phyloP scores from a whole-genome alignment of 2,113 vertebrate species.

The Aythya baeri region DNA sequence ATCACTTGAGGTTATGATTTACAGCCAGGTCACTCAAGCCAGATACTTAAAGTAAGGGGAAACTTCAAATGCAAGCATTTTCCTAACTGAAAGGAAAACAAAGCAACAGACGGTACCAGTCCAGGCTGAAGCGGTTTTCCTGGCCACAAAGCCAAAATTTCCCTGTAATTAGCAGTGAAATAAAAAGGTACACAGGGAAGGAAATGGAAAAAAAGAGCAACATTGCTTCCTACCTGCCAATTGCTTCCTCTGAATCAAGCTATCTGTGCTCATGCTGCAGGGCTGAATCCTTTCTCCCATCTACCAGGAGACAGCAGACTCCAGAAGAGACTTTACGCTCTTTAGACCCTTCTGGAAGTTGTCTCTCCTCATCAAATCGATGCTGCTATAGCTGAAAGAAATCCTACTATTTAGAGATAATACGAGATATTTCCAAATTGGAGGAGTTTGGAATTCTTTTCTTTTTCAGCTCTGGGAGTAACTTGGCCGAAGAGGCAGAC shows the following conservation, averaged over 20 bases:
- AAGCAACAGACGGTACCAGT: neutral
- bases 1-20: neutral
- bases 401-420: constrained; percentile 13
- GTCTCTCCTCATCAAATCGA: constrained; percentile 12
- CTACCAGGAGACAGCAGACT: constrained; percentile 1
- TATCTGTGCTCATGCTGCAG: constrained; percentile 3
- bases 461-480: constrained; percentile 5
- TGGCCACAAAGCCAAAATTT: neutral
- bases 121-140: neutral
- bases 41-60: neutral
- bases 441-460: neutral
- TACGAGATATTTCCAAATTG: neutral
- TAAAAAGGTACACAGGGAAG: neutral
- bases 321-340: constrained; percentile 18
- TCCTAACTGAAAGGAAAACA: neutral
- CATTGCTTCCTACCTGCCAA: constrained; percentile 39
- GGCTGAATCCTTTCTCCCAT: constrained; percentile 10
- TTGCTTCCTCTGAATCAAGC: constrained; percentile 43
- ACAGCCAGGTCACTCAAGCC: neutral
- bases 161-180: constrained; percentile 2
- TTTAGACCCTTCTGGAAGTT: neutral
- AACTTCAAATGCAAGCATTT: neutral
- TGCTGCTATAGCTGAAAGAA: constrained; percentile 20
- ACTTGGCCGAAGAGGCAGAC: constrained; percentile 29
- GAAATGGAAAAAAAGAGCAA: constrained; percentile 28